A percentile compares a stretch with the other conserved stretches of the same genome.
These are phyloP conservation scores for Eptesicus fuscus DNA, from an alignment of 2,113 vertebrate genomes.

Conservation along the genomic window DNA sequence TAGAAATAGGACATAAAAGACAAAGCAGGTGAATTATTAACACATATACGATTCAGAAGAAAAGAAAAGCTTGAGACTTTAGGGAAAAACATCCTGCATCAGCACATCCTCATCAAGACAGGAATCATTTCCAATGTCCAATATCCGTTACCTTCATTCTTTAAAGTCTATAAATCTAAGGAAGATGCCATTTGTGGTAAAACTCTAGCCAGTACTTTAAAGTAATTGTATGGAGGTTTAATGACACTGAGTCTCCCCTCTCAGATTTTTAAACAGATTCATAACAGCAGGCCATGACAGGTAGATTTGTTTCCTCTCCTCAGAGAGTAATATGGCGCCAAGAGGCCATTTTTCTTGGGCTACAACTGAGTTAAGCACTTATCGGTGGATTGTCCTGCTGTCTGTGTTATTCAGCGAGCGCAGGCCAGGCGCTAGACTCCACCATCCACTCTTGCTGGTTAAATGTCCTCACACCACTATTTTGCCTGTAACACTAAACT, in stretches of 20 bases:
- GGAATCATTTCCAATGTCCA: slow-evolving; percentile 27
- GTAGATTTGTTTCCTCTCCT: slow-evolving; percentile 8
- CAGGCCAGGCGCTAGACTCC: neutral
- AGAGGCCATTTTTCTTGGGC: slow-evolving; percentile 40
- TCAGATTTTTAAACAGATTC: slow-evolving; percentile 34
- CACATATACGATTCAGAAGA: neutral
- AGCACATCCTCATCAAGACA: slow-evolving; percentile 33
- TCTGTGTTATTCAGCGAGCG: neutral
- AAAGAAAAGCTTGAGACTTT: neutral
- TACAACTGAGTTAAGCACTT: slow-evolving; percentile 12
- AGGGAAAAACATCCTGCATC: neutral
- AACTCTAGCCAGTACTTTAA: slow-evolving; percentile 49
- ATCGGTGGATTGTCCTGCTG: neutral
- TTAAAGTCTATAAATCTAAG: slow-evolving; percentile 51
- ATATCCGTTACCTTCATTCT: slow-evolving; percentile 10
- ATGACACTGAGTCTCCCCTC: slow-evolving; percentile 1
- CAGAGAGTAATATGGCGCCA: neutral
- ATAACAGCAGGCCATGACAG: neutral
- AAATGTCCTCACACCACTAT: neutral
- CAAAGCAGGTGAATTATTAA: slow-evolving; percentile 22
- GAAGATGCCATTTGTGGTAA: slow-evolving; percentile 20
- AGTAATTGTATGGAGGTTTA: slow-evolving; percentile 55
- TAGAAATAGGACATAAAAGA: slow-evolving; percentile 21
- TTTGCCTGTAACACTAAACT: neutral
- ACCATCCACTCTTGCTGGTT: neutral